Percentiles rank a stretch among this genome's conserved stretches.
These are phyloP conservation scores for Polyommatus iphigenia DNA, from an alignment of 2,888 invertebrate species.

Conservation along the genomic window DNA sequence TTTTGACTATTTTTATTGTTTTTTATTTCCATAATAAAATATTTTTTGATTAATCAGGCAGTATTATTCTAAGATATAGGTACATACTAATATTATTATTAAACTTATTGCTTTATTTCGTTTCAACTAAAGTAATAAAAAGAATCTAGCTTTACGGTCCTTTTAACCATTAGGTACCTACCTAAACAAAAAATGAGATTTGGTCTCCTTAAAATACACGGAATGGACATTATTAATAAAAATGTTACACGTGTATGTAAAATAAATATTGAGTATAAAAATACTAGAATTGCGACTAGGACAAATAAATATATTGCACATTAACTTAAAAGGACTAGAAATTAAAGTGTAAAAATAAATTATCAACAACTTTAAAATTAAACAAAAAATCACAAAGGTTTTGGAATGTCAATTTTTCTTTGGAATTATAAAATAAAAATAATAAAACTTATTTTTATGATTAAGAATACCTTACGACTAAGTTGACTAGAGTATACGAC, in stretches of 20 bases:
- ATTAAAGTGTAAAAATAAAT: slow-evolving; percentile 48
- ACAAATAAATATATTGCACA: slow-evolving; percentile 70
- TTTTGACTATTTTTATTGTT: slow-evolving; percentile 39
- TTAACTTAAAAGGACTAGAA: slow-evolving; percentile 43
- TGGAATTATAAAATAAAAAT: slow-evolving; percentile 31
- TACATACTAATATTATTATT: slow-evolving; percentile 35
- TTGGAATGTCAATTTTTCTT: slow-evolving; percentile 23
- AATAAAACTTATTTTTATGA: slow-evolving; percentile 15
- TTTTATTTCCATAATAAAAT: slow-evolving; percentile 52
- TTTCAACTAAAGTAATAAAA: slow-evolving; percentile 2
- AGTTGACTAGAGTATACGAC: slow-evolving; percentile 32
- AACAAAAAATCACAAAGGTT: slow-evolving; percentile 38
- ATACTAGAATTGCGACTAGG: slow-evolving; percentile 44
- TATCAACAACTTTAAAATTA: slow-evolving; percentile 46
- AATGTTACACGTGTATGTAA: slow-evolving; percentile 43
- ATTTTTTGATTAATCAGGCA: slow-evolving; percentile 44
- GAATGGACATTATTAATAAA: too few relatives aligned
- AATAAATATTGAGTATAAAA: slow-evolving; percentile 53
- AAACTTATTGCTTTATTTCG: slow-evolving; percentile 53
- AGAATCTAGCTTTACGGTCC: not conserved
- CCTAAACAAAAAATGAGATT: not conserved
- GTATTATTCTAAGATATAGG: slow-evolving; percentile 42
- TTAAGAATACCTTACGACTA: slow-evolving; percentile 25
- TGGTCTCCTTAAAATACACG: too few relatives aligned
- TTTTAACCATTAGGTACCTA: not conserved